phyloP scores from a whole-genome alignment of 2,113 vertebrate genomes.

The Chitala chitala region DNA sequence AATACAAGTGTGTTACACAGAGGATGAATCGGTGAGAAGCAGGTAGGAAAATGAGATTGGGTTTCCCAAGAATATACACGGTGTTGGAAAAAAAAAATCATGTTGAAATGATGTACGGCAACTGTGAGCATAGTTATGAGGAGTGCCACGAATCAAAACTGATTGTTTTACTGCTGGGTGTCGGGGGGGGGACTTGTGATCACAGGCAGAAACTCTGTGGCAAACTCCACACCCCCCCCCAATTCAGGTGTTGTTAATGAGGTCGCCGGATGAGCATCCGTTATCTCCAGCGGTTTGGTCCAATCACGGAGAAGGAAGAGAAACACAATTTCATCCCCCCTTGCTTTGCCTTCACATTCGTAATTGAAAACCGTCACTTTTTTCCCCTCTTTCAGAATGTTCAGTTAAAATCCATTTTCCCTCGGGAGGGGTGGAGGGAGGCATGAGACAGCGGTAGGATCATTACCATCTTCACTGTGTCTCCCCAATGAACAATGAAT shows the following conservation, averaged over 20 bases:
- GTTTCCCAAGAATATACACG: background rate
- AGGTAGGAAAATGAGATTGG: background rate
- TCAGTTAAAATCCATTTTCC: slow-evolving; percentile 10
- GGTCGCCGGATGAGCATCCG: slow-evolving; percentile 7
- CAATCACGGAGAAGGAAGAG: background rate
- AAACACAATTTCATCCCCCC: background rate
- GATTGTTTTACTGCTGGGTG: background rate
- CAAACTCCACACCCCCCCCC: background rate
- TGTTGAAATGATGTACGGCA: background rate
- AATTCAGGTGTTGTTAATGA: background rate
- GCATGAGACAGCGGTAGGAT: background rate
- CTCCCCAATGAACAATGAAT: background rate
- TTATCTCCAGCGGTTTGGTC: background rate
- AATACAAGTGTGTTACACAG: background rate
- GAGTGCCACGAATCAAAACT: too few relatives aligned
- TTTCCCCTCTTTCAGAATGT: background rate
- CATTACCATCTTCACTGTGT: background rate
- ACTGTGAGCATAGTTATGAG: background rate
- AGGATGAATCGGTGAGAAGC: background rate
- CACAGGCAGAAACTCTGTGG: background rate
- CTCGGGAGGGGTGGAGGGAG: too few relatives aligned
- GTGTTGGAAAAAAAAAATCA: background rate
- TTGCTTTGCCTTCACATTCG: slow-evolving; percentile 2
- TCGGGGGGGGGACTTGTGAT: too few relatives aligned
- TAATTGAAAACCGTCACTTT: slow-evolving; percentile 19